Evolutionary conservation across 2,797 vertebrate species (phyloP).

Genomic region (Caiman crocodilus): DNA sequence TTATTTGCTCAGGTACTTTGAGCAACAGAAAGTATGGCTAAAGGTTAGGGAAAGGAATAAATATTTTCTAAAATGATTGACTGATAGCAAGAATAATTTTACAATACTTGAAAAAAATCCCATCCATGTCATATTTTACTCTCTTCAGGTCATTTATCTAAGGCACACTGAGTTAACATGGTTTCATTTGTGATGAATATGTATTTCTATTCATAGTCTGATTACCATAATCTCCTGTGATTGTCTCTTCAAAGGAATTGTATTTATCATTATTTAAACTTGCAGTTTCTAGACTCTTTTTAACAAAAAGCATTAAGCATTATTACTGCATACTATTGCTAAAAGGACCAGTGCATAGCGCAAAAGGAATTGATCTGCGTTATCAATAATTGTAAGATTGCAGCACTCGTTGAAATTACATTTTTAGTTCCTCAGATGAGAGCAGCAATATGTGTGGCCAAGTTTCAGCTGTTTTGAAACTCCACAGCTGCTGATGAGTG

Average conservation of each 20-base stretch:
- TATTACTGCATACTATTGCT: background rate
- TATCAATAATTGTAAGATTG: conserved; percentile 15
- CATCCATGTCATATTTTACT: conserved; percentile 32
- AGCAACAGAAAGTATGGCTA: conserved; percentile 42
- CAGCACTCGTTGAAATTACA: background rate
- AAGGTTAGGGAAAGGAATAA: conserved; percentile 63
- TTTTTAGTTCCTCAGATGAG: conserved; percentile 12
- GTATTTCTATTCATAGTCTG: conserved; percentile 65
- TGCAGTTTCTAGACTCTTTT: conserved; percentile 43
- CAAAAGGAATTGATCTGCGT: conserved; percentile 1
- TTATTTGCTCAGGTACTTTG: conserved; percentile 65
- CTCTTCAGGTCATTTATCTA: conserved; percentile 33
- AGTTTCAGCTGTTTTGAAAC: conserved; percentile 13
- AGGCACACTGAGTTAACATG: background rate
- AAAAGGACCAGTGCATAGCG: rapidly evolving
- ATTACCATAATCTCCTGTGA: conserved; percentile 77
- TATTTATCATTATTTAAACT: conserved; percentile 74
- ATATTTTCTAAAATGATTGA: conserved; percentile 63
- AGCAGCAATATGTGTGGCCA: background rate
- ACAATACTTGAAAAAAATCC: conserved; percentile 49
- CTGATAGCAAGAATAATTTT: conserved; percentile 59
- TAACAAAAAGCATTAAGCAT: conserved; percentile 12
- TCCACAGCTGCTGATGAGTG: conserved; percentile 11
- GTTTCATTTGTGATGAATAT: conserved; percentile 42
- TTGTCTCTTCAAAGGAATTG: conserved; percentile 76